These are phyloP conservation scores for Ormyrus rosae DNA, from an alignment of 2,888 invertebrate species.

Conservation along the genomic window DNA sequence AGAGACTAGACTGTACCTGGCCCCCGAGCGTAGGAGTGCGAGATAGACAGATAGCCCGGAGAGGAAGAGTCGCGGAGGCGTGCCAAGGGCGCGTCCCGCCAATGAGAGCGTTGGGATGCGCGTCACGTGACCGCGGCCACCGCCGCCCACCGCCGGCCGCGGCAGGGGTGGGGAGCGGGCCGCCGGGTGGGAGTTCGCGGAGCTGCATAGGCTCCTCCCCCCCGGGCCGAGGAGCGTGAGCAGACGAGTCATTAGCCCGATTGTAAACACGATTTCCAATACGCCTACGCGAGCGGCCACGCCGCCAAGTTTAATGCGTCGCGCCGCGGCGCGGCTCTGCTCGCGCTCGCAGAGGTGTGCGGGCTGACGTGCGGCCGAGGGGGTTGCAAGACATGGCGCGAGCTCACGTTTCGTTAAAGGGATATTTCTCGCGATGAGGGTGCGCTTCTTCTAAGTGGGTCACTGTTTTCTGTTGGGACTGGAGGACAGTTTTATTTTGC, in stretches of 20 bases:
- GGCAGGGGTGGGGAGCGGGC: background rate
- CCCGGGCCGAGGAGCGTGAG: slow-evolving; percentile 6
- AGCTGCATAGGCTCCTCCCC: slow-evolving; percentile 53
- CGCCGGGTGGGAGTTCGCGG: background rate
- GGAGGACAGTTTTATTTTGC: too few species aligned
- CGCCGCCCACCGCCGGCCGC: slow-evolving; percentile 40
- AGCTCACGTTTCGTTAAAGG: too few species aligned
- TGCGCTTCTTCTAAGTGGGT: too few species aligned
- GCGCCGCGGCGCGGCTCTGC: too few species aligned
- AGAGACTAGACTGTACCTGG: slow-evolving; percentile 49
- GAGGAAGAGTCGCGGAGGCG: slow-evolving; percentile 11
- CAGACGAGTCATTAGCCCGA: slow-evolving; percentile 51
- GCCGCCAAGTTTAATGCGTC: background rate
- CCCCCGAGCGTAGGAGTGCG: slow-evolving; percentile 3
- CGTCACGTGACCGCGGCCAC: slow-evolving; percentile 55
- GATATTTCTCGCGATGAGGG: too few species aligned
- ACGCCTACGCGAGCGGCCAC: slow-evolving; percentile 49
- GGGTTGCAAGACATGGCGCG: too few species aligned
- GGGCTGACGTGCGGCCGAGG: too few species aligned
- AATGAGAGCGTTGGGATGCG: slow-evolving; percentile 46
- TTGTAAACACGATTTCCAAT: slow-evolving; percentile 55
- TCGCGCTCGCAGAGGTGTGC: too few species aligned
- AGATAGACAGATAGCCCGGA: slow-evolving; percentile 6
- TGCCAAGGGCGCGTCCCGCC: slow-evolving; percentile 51
- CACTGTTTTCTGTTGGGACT: too few species aligned